A percentile compares a stretch with the other conserved stretches of the same genome.
Conservation (phyloP, 2,113 vertebrate species). For the Danio rerio region DNA sequence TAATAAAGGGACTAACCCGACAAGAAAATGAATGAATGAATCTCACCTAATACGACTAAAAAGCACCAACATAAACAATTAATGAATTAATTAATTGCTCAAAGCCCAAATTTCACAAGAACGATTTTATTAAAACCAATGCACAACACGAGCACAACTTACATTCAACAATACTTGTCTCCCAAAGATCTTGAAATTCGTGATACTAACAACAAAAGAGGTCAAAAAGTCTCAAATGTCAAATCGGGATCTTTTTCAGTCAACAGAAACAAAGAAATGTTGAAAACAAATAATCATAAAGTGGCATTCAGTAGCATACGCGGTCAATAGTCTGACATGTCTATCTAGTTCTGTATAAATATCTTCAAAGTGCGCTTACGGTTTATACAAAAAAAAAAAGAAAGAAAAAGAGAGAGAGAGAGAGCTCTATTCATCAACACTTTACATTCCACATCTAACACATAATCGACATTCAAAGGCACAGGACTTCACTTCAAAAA, state of each 20-base stretch:
- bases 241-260: neutral
- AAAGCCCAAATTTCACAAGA: slow-evolving; percentile 51
- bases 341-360: slow-evolving; percentile 53
- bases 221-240: slow-evolving; percentile 30
- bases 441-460: slow-evolving; percentile 60
- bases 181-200: slow-evolving; percentile 49
- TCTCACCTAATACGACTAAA: too few relatives aligned
- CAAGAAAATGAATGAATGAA: too few relatives aligned
- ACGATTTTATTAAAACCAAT: slow-evolving; percentile 60
- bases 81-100: neutral
- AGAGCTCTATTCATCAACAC: slow-evolving; percentile 57
- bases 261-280: slow-evolving; percentile 6
- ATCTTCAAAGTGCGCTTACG: slow-evolving; percentile 56
- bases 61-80: too few relatives aligned
- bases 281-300: slow-evolving; percentile 32
- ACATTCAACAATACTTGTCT: slow-evolving; percentile 59
- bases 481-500: slow-evolving; percentile 59
- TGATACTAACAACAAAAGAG: slow-evolving; percentile 45
- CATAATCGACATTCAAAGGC: slow-evolving; percentile 58
- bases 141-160: slow-evolving; percentile 60
- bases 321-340: slow-evolving; percentile 32
- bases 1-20: too few relatives aligned
- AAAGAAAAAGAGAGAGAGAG: too few relatives aligned
- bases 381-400: slow-evolving; percentile 54
- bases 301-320: slow-evolving; percentile 53